A percentile compares a stretch with the other conserved stretches of the same genome.
phyloP scores from a whole-genome alignment of 2,888 invertebrate genomes.

The Orthonychiurus folsomi region DNA sequence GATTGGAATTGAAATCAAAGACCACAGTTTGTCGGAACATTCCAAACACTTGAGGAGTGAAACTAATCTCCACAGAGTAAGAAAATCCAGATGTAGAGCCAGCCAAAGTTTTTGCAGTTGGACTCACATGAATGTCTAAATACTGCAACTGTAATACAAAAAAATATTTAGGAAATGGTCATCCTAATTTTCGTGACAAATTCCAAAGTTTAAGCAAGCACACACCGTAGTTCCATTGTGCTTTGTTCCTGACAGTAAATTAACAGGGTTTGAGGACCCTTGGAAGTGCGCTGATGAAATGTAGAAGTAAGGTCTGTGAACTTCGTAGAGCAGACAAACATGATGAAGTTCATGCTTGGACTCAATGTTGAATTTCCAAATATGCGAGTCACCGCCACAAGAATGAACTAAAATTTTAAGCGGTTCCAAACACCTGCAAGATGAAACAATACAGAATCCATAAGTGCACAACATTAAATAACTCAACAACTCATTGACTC shows the following conservation, averaged over 20 bases:
- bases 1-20: conserved; percentile 55
- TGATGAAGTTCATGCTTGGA: conserved; percentile 25
- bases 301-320: conserved; percentile 37
- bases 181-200: too few species aligned
- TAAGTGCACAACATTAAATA: background rate
- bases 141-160: conserved; percentile 23
- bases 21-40: conserved; percentile 69
- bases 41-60: conserved; percentile 63
- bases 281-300: conserved; percentile 33
- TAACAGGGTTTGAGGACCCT: conserved; percentile 24
- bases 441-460: background rate
- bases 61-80: conserved; percentile 46
- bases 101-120: conserved; percentile 24
- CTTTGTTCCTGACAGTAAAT: conserved; percentile 21
- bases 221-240: background rate
- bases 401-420: conserved; percentile 17
- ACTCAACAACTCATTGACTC: background rate
- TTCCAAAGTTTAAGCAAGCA: too few species aligned
- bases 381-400: conserved; percentile 24
- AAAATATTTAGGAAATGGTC: too few species aligned
- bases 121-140: conserved; percentile 22
- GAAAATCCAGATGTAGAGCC: conserved; percentile 7
- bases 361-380: conserved; percentile 35
- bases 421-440: conserved; percentile 27
- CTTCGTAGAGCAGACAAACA: conserved; percentile 35